A percentile compares a stretch with the other conserved stretches of the same genome.
These are phyloP conservation scores for Petrocephalus schoutedeni DNA, from an alignment of 2,797 vertebrate genomes.

Conservation along the genomic window DNA sequence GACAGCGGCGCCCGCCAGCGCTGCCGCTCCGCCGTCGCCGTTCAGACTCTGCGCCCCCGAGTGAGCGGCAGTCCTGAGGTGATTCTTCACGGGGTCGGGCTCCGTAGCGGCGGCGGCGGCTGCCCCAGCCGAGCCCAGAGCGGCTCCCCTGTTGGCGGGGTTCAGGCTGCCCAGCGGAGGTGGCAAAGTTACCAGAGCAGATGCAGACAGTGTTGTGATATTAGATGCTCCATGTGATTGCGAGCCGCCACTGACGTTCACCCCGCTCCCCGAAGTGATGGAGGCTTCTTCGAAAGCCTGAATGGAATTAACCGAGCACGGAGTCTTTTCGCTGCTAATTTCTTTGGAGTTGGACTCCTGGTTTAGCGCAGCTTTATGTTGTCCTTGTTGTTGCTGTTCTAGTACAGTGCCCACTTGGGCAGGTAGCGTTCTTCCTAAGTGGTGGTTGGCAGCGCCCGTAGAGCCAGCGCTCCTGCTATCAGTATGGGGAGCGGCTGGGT, in stretches of 20 bases:
- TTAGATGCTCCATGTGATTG: conserved; percentile 67
- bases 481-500: conserved; percentile 48
- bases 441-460: conserved; percentile 60
- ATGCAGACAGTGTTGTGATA: conserved; percentile 59
- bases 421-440: conserved; percentile 65
- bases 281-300: conserved; percentile 40
- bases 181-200: conserved; percentile 62
- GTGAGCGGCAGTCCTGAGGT: conserved; percentile 52
- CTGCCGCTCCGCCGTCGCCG: conserved; percentile 54
- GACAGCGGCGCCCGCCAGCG: conserved; percentile 50
- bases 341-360: conserved; percentile 59
- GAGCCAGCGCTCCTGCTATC: conserved; percentile 61
- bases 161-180: conserved; percentile 55
- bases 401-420: conserved; percentile 61
- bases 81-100: conserved; percentile 52
- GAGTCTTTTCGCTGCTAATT: conserved; percentile 51
- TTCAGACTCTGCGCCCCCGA: conserved; percentile 62
- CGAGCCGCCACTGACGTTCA: conserved; percentile 56
- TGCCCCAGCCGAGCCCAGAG: conserved; percentile 43
- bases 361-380: conserved; percentile 57
- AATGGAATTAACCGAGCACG: conserved; percentile 37
- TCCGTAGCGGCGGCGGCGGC: conserved; percentile 38
- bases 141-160: conserved; percentile 44
- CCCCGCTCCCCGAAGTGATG: conserved; percentile 45
- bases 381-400: conserved; percentile 59